These are phyloP conservation scores for Lacerta bilineata DNA, from an alignment of 2,797 vertebrate species.

Conservation along the genomic window DNA sequence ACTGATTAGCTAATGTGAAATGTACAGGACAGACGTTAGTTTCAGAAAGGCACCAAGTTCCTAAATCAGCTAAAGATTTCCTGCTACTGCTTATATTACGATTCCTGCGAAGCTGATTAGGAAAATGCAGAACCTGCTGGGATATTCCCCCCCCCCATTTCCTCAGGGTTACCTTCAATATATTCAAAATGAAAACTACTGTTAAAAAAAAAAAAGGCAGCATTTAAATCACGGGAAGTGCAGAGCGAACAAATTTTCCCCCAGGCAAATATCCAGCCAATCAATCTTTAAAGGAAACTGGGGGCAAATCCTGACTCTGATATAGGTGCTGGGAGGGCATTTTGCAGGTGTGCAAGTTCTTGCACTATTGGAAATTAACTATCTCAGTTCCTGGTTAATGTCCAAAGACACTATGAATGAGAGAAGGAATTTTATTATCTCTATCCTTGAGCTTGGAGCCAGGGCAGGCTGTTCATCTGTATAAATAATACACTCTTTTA, in stretches of 20 bases:
- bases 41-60: constrained; percentile 48
- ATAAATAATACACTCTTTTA: constrained; percentile 1
- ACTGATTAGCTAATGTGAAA: constrained; percentile 64
- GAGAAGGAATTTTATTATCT: neutral
- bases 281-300: neutral
- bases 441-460: neutral
- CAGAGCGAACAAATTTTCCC: neutral
- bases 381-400: too few species aligned
- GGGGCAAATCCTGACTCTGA: neutral
- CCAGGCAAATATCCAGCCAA: neutral
- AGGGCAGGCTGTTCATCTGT: neutral
- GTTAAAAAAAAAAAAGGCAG: neutral
- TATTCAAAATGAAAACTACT: constrained; percentile 25
- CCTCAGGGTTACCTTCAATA: neutral
- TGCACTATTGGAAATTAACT: neutral
- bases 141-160: neutral
- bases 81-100: constrained; percentile 29
- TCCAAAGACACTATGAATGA: neutral
- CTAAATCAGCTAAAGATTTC: constrained; percentile 69
- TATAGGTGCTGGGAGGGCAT: neutral
- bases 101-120: neutral
- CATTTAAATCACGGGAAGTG: constrained; percentile 25
- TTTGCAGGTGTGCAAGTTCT: neutral
- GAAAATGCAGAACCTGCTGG: neutral
- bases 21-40: constrained; percentile 19